Base-by-base conservation (phyloP, 2,797 vertebrate genomes). In the Fringilla coelebs region DNA sequence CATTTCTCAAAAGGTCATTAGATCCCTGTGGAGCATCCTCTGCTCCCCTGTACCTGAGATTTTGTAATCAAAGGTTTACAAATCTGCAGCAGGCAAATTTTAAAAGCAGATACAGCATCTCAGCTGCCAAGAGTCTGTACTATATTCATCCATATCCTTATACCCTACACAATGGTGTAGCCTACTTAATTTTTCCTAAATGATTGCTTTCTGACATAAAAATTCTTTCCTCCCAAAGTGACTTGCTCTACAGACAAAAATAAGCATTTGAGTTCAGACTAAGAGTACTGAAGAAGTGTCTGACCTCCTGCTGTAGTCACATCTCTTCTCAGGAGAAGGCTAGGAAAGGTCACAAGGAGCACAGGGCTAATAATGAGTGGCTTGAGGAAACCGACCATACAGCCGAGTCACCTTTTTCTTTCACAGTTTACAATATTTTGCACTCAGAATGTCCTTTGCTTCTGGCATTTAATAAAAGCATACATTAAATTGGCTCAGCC, bases 141-240 rank as follows among this genome's bases (percentile, higher is more conserved):
- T 58, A 58, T 36, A 58, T 36, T 95, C 5, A 54, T 51, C n/a
- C 41, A 54, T 65, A 79, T 86, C 40, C 58, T 93, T 88, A 41
- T 24, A 66, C n/a, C 16, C 38, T 85, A 65, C 34, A 41, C 43
- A 86, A 66, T 40, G 13, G 29, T 88, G 71, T 91, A 90, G 40
- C 74, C 79, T 51, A 66, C 86, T 73, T 75, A 78, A 84, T 75
- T 76, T 90, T 88, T 82, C 73, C 52, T 49, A 83, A 92, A 95
- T 88, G 54, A 61, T 25, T 92, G 28, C 87, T 79, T 94, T 80
- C 48, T 79, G 68, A 66, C 20, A 36, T 82, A 67, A 88, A 81
- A 54, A 74, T 90, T 58, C 41, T 83, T 9, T 83, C 84, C 86
- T 95, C 90, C 36, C 57, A 91, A 88, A 87, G 14, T 85, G 74